phyloP scores from a whole-genome alignment of 2,797 vertebrate species.

The Channallabes apus region DNA sequence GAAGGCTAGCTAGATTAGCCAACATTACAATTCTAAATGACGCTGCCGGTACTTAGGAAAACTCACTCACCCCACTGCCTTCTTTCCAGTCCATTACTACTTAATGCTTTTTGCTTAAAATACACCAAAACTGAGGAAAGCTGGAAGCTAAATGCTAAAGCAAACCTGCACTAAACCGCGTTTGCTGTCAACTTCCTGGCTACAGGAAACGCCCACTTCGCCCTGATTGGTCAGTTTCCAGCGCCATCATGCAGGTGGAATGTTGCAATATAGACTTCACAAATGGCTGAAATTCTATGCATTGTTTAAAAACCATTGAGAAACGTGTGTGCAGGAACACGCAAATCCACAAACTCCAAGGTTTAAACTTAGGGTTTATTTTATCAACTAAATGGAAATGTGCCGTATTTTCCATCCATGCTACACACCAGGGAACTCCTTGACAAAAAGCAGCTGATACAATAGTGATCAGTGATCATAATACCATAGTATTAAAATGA shows the following conservation, averaged over 20 bases:
- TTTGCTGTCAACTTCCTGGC: not conserved
- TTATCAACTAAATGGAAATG: not conserved
- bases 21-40: too few relatives aligned
- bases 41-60: not conserved
- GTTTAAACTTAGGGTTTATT: not conserved
- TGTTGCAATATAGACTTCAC: not conserved
- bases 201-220: not conserved
- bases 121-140: not conserved
- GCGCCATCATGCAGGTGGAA: not conserved
- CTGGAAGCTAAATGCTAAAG: not conserved
- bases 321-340: too few relatives aligned
- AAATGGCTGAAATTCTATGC: not conserved
- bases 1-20: not conserved
- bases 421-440: not conserved
- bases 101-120: not conserved
- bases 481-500: too few relatives aligned
- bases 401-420: not conserved
- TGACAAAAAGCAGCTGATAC: not conserved
- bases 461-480: not conserved
- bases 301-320: not conserved
- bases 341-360: not conserved
- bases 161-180: not conserved
- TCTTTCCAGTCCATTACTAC: conserved; percentile 22
- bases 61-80: conserved; percentile 14
- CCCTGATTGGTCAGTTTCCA: not conserved